Conservation (phyloP, 2,888 invertebrate species). For the Parapristionchus giblindavisi region DNA sequence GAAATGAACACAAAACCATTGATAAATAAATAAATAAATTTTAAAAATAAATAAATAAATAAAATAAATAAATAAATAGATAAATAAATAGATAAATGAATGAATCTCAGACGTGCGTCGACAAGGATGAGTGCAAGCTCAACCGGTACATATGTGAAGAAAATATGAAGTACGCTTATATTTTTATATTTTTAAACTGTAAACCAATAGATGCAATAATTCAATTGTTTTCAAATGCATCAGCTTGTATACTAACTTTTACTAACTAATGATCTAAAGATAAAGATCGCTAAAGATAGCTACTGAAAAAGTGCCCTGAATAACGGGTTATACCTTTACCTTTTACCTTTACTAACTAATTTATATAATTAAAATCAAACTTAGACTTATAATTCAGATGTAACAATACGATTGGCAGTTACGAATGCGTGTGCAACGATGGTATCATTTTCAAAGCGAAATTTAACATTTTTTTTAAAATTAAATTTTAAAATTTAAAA, state of each 20-base stretch:
- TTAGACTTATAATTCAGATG: conserved; percentile 26
- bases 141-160: conserved; percentile 31
- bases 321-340: too few relatives aligned
- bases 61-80: neutral
- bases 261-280: too few relatives aligned
- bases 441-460: conserved; percentile 2
- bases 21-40: too few relatives aligned
- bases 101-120: conserved; percentile 33
- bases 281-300: too few relatives aligned
- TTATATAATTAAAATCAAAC: too few relatives aligned
- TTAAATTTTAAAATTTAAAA: neutral
- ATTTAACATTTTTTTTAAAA: neutral
- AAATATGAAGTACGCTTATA: neutral
- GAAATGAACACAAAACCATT: too few relatives aligned
- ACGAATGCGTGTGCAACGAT: conserved; percentile 28
- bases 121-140: conserved; percentile 22
- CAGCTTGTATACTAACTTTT: too few relatives aligned
- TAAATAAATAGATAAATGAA: neutral
- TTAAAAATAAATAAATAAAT: too few relatives aligned
- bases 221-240: too few relatives aligned
- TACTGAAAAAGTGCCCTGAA: too few relatives aligned
- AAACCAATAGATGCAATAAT: neutral
- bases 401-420: conserved; percentile 33
- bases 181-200: neutral
- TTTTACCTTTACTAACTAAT: too few relatives aligned